Conservation (phyloP, 2,797 vertebrate genomes). For the Ciconia nigra region DNA sequence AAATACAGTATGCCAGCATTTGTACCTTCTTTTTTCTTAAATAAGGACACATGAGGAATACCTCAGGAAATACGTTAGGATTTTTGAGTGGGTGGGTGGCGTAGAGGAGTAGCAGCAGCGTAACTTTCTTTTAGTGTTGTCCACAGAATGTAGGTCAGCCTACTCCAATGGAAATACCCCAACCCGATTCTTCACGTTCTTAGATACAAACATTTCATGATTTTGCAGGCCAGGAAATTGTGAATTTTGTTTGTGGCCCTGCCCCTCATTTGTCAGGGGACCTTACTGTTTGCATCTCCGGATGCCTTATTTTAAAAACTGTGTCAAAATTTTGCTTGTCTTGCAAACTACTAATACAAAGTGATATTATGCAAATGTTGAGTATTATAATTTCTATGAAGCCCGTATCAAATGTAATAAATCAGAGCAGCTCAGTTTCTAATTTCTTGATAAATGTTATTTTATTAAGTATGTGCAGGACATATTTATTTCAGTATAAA, state of each 20-base stretch:
- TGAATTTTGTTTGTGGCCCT: neutral
- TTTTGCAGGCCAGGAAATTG: neutral
- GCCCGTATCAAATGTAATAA: neutral
- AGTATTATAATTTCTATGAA: neutral
- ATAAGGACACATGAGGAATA: neutral
- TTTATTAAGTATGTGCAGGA: neutral
- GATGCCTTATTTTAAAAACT: neutral
- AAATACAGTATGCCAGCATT: neutral
- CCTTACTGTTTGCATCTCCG: neutral
- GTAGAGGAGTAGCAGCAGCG: neutral
- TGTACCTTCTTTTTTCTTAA: neutral
- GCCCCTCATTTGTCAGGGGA: neutral
- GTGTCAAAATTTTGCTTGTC: neutral
- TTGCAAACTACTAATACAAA: neutral
- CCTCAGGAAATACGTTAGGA: neutral
- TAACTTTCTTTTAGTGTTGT: neutral
- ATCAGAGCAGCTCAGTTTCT: neutral
- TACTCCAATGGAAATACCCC: neutral
- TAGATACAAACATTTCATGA: neutral
- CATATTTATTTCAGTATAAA: neutral
- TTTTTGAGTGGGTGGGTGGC: neutral
- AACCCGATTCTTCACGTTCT: neutral
- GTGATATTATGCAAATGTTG: neutral
- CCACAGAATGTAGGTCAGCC: neutral
- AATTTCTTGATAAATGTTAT: neutral